A percentile compares a stretch with the other conserved stretches of the same genome.
phyloP scores from a whole-genome alignment of 2,888 invertebrate genomes.

The Lacanobia wlatinum region DNA sequence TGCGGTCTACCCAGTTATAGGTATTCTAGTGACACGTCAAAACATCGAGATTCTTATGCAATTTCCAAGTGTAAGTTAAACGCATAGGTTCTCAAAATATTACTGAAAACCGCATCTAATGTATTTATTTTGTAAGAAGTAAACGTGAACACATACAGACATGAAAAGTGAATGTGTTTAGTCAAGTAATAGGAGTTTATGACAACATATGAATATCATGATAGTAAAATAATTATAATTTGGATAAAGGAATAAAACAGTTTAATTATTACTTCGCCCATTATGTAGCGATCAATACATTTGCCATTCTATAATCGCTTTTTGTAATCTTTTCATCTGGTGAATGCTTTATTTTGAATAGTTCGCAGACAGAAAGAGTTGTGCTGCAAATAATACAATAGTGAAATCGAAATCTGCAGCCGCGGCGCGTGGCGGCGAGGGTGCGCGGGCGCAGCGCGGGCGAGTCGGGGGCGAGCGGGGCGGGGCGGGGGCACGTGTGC shows the following conservation, averaged over 20 bases:
- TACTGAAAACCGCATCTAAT: neutral
- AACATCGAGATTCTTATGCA: neutral
- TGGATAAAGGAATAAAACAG: neutral
- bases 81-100: neutral
- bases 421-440: slow-evolving; percentile 58
- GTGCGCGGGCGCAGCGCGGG: slow-evolving; percentile 69
- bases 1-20: no score
- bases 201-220: neutral
- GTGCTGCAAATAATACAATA: slow-evolving; percentile 67
- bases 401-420: slow-evolving; percentile 76
- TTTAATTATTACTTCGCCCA: neutral
- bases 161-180: neutral
- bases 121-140: neutral
- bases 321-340: slow-evolving; percentile 45
- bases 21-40: neutral
- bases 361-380: slow-evolving; percentile 53
- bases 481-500: slow-evolving; percentile 70
- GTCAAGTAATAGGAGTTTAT: neutral
- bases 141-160: neutral
- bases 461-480: slow-evolving; percentile 32
- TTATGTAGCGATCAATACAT: slow-evolving; percentile 18
- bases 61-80: neutral
- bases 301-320: slow-evolving; percentile 28
- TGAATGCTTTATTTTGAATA: slow-evolving; percentile 36
- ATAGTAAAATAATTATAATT: neutral